These are phyloP conservation scores for Epistrophella euchroma DNA, from an alignment of 2,888 invertebrate species.

Conservation along the genomic window DNA sequence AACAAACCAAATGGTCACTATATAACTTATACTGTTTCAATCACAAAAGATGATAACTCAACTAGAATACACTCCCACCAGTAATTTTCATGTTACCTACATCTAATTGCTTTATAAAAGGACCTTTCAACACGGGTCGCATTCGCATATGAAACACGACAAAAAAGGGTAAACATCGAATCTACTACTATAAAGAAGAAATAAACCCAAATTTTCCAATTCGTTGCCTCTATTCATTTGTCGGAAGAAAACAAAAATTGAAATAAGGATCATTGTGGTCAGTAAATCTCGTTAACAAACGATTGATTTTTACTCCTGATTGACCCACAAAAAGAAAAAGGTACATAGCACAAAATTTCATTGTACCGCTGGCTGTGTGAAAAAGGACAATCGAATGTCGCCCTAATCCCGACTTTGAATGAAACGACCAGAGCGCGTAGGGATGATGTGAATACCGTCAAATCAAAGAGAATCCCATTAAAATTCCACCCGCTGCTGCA, in stretches of 20 bases:
- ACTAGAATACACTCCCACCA: constrained; percentile 48
- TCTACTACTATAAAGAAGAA: constrained; percentile 3
- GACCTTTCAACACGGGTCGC: constrained; percentile 10
- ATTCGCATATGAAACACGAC: background rate
- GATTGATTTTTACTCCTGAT: constrained; percentile 71
- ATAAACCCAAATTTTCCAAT: constrained; percentile 62
- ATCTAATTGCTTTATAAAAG: constrained; percentile 53
- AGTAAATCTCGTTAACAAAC: constrained; percentile 71
- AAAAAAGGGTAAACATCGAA: constrained; percentile 5
- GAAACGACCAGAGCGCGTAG: background rate
- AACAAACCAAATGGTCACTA: constrained; percentile 29
- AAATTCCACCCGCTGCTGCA: constrained; percentile 51
- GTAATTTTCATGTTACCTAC: constrained; percentile 31
- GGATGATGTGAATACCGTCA: constrained; percentile 2
- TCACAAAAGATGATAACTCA: constrained; percentile 43
- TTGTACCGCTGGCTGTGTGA: constrained; percentile 5
- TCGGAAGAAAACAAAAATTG: constrained; percentile 14
- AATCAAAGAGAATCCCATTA: constrained; percentile 60
- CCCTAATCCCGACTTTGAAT: constrained; percentile 36
- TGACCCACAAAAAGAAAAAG: constrained; percentile 48
- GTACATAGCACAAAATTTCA: constrained; percentile 9
- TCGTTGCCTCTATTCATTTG: constrained; percentile 58
- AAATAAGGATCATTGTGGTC: constrained; percentile 47
- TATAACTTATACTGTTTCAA: background rate
- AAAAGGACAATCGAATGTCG: constrained; percentile 54